Evolutionary conservation across 2,113 vertebrate genomes (phyloP).

Genomic region (Apeltes quadracus): DNA sequence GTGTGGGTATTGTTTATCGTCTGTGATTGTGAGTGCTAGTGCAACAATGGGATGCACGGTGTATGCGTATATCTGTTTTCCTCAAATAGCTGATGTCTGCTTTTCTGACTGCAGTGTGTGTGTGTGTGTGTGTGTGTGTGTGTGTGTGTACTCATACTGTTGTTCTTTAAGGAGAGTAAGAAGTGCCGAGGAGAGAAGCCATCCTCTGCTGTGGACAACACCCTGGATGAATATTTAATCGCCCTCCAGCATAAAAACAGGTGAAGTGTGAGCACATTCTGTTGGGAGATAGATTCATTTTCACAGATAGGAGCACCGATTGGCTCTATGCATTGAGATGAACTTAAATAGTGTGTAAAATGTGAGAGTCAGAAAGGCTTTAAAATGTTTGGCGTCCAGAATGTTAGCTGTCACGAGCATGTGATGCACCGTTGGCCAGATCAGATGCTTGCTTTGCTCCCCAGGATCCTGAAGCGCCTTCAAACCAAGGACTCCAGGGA

Average conservation of each 20-base stretch:
- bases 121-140: constrained; percentile 25
- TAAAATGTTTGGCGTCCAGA: neutral
- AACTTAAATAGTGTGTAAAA: neutral
- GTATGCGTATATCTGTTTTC: constrained; percentile 4
- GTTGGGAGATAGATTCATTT: constrained; percentile 54
- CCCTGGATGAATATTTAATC: constrained; percentile 94
- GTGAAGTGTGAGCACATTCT: constrained; percentile 67
- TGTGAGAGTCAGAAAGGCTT: neutral
- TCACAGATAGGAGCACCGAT: constrained; percentile 51
- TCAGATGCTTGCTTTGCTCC: constrained; percentile 22
- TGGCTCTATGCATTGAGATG: constrained; percentile 27
- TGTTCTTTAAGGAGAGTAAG: constrained; percentile 74
- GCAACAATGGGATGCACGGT: constrained; percentile 3
- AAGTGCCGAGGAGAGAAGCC: constrained; percentile 72
- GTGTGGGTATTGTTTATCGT: constrained; percentile 3
- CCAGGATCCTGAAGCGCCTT: constrained; percentile 84
- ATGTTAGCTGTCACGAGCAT: neutral
- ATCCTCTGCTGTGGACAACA: constrained; percentile 87
- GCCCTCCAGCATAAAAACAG: constrained; percentile 94
- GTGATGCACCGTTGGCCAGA: neutral
- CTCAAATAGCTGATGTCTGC: constrained; percentile 28
- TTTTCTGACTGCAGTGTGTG: constrained; percentile 40
- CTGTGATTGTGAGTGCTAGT: constrained; percentile 39
- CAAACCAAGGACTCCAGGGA: constrained; percentile 84
- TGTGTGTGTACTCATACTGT: constrained; percentile 50